Percentiles rank a stretch among this genome's conserved stretches.
Conservation (phyloP, 2,888 invertebrate genomes). For the Brassicogethes aeneus region DNA sequence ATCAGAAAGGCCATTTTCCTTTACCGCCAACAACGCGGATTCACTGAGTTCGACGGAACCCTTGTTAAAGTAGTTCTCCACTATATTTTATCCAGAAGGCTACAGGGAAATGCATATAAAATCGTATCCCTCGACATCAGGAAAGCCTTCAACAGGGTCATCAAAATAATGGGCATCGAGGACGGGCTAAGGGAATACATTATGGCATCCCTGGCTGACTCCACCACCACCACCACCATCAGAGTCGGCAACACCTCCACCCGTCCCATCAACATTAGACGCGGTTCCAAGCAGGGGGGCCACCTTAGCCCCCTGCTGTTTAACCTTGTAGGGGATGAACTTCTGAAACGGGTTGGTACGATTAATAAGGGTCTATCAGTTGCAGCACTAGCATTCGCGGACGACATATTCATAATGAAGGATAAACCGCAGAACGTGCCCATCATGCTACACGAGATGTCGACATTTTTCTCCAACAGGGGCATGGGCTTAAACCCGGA, state of each 20-base stretch:
- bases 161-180: background rate
- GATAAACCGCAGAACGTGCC: background rate
- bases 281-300: too few species aligned
- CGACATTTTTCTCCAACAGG: constrained; percentile 5
- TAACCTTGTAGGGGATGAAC: background rate
- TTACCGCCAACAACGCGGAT: background rate
- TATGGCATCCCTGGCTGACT: background rate
- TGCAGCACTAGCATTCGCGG: constrained; percentile 8
- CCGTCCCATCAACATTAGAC: too few species aligned
- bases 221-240: background rate
- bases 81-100: too few species aligned
- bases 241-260: background rate
- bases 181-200: background rate
- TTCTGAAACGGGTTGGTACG: background rate
- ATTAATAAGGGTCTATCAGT: background rate
- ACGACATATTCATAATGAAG: constrained; percentile 7
- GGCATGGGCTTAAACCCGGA: constrained; percentile 4
- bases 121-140: too few species aligned
- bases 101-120: too few species aligned
- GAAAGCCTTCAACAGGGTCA: background rate
- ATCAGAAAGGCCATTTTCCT: background rate
- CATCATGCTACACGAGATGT: background rate
- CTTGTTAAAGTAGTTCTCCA: constrained; percentile 4
- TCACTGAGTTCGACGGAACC: constrained; percentile 2
- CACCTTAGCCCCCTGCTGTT: background rate